Conservation (phyloP, 1,140 invertebrate genomes). For the Drosophila carrolli region DNA sequence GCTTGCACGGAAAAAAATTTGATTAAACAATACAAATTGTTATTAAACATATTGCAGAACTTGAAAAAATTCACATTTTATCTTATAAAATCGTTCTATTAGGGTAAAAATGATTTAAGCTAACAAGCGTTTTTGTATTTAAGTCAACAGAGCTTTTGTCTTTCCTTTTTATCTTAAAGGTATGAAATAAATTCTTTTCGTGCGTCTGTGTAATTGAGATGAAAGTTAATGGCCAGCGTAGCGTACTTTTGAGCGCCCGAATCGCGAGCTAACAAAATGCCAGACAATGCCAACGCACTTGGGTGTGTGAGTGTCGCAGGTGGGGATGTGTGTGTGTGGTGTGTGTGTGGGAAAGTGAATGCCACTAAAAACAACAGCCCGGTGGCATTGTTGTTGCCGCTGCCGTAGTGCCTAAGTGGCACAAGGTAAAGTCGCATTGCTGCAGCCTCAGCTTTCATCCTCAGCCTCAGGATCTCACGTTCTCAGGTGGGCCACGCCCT, state of each 20-base stretch:
- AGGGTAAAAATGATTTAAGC: neutral
- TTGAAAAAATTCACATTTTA: too few species aligned
- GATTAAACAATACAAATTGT: neutral
- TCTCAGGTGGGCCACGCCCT: slow-evolving; percentile 44
- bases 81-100: too few species aligned
- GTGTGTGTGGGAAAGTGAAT: slow-evolving; percentile 59
- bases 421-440: slow-evolving; percentile 75
- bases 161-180: neutral
- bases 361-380: slow-evolving; percentile 56
- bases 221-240: slow-evolving; percentile 78
- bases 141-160: neutral
- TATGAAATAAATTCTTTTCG: neutral
- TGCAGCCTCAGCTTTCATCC: slow-evolving; percentile 38
- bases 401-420: slow-evolving; percentile 70
- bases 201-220: slow-evolving; percentile 75
- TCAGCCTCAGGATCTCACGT: slow-evolving; percentile 30
- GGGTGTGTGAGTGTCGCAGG: slow-evolving; percentile 1
- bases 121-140: neutral
- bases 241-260: slow-evolving; percentile 74
- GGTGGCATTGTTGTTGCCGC: slow-evolving; percentile 40
- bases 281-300: slow-evolving; percentile 62
- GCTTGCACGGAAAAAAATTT: slow-evolving; percentile 5
- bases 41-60: too few species aligned
- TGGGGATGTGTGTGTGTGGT: slow-evolving; percentile 5
- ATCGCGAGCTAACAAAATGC: slow-evolving; percentile 75